Evolutionary conservation across 2,888 invertebrate genomes (phyloP).

Genomic region (Drosophila tanythrix): DNA sequence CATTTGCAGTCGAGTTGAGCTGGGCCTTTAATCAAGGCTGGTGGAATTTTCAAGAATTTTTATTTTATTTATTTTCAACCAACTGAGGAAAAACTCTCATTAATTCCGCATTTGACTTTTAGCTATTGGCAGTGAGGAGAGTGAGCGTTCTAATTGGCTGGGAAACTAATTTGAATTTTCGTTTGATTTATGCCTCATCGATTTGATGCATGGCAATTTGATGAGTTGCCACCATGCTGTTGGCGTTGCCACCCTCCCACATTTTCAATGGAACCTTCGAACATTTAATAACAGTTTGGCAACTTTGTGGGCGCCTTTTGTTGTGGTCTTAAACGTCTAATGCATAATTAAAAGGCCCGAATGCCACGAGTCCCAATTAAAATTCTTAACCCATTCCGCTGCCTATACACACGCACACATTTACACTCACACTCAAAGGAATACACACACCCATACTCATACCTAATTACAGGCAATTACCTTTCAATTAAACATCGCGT

Average conservation of each 20-base stretch:
- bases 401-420: not conserved
- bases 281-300: constrained; percentile 60
- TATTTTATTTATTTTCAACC: constrained; percentile 11
- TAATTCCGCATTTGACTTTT: constrained; percentile 64
- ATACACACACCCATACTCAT: constrained; percentile 32
- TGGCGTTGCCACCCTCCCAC: constrained; percentile 2
- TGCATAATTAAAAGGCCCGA: constrained; percentile 69
- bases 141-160: constrained; percentile 61
- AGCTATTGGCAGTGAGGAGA: constrained; percentile 4
- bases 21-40: constrained; percentile 58
- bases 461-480: constrained; percentile 74
- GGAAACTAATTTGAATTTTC: constrained; percentile 75
- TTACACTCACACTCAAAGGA: not conserved
- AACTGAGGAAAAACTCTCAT: constrained; percentile 51
- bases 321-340: constrained; percentile 52
- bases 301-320: constrained; percentile 54
- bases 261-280: not conserved
- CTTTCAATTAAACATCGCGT: constrained; percentile 77
- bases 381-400: constrained; percentile 54
- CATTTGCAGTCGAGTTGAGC: not conserved
- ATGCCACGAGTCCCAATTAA: constrained; percentile 60
- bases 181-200: constrained; percentile 80
- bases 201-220: constrained; percentile 71
- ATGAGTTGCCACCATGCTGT: constrained; percentile 47
- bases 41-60: constrained; percentile 31